Conservation (phyloP, 2,888 invertebrate genomes). For the Boloria euphrosyne region DNA sequence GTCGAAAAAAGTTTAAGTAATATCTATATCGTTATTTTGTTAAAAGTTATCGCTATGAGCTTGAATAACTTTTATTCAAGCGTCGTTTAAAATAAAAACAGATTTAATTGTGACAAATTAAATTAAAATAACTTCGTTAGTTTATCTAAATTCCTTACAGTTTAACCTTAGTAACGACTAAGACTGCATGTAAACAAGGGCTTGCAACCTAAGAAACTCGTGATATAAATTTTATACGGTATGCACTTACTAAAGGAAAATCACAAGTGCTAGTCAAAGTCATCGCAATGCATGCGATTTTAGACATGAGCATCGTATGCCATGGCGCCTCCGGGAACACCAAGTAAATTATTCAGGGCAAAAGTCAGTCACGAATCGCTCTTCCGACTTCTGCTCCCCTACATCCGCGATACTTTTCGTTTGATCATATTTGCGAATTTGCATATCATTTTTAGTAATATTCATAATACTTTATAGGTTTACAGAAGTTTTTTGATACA, state of each 20-base stretch:
- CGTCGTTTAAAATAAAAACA: too few species aligned
- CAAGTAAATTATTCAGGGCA: constrained; percentile 76
- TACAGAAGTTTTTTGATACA: too few species aligned
- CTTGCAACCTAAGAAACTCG: constrained; percentile 27
- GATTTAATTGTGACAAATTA: too few species aligned
- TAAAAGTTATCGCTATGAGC: neutral
- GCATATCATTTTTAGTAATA: neutral
- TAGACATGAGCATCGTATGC: constrained; percentile 56
- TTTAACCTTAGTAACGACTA: too few species aligned
- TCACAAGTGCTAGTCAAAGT: constrained; percentile 44
- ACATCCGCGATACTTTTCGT: constrained; percentile 21
- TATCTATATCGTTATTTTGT: constrained; percentile 41
- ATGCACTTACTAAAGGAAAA: constrained; percentile 42
- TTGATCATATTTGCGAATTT: constrained; percentile 17
- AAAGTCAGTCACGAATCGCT: constrained; percentile 75
- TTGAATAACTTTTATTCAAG: too few species aligned
- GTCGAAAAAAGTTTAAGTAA: constrained; percentile 9
- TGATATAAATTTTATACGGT: constrained; percentile 44
- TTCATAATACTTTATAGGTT: neutral
- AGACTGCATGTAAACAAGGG: neutral
- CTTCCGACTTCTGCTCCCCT: constrained; percentile 54
- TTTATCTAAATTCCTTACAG: too few species aligned
- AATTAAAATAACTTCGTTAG: too few species aligned
- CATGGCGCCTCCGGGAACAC: constrained; percentile 61
- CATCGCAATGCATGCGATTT: constrained; percentile 51